Conservation (phyloP, 2,113 vertebrate species). For the Falcunculus frontatus region DNA sequence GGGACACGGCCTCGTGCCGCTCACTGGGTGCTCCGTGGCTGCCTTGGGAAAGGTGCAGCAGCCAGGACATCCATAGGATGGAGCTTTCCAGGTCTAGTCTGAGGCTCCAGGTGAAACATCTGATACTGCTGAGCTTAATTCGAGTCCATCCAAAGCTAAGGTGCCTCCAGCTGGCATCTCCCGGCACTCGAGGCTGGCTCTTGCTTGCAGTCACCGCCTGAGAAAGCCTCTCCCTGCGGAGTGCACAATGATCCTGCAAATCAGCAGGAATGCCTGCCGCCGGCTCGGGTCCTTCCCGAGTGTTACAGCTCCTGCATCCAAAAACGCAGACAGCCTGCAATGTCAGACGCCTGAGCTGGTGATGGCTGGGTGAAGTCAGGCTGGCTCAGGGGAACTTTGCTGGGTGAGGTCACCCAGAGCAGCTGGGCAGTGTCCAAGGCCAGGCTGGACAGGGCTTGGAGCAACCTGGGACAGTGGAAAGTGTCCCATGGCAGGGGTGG, state of each 20-base stretch:
- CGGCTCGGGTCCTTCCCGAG: neutral
- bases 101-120: neutral
- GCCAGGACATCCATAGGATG: rapidly evolving
- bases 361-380: neutral
- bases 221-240: neutral
- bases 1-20: neutral
- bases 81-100: neutral
- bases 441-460: neutral
- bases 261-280: neutral
- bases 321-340: neutral
- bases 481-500: neutral
- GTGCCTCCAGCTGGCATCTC: neutral
- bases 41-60: rapidly evolving
- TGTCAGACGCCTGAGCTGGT: neutral
- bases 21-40: neutral
- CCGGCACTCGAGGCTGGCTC: neutral
- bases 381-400: neutral
- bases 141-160: neutral
- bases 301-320: neutral
- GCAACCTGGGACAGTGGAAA: rapidly evolving
- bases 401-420: neutral
- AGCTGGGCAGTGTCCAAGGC: neutral
- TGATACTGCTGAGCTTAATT: too few relatives aligned
- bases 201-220: neutral
- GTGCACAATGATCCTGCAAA: neutral